These are phyloP conservation scores for Hippotragus niger DNA, from an alignment of 2,113 vertebrate species.

Conservation along the genomic window DNA sequence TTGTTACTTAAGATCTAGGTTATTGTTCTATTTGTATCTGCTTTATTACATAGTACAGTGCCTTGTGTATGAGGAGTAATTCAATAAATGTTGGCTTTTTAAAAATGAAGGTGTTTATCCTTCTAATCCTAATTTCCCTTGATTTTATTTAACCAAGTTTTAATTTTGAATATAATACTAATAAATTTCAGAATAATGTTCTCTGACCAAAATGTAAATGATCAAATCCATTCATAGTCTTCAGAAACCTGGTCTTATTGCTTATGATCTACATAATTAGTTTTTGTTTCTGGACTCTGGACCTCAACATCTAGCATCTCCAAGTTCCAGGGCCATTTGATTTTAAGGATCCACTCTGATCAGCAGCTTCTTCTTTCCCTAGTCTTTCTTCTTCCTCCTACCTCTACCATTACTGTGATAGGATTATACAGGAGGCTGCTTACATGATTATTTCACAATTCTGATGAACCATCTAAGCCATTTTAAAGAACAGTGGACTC, in stretches of 20 bases:
- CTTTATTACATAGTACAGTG: not conserved
- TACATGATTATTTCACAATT: not conserved
- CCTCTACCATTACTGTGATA: not conserved
- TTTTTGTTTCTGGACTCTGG: not conserved
- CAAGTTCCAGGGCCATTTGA: not conserved
- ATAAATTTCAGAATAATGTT: slow-evolving; percentile 33
- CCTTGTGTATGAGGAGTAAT: not conserved
- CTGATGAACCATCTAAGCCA: not conserved
- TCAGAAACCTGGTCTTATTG: not conserved
- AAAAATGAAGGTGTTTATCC: not conserved
- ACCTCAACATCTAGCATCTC: not conserved
- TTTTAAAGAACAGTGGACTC: not conserved
- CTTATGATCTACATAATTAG: not conserved
- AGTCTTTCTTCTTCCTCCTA: not conserved
- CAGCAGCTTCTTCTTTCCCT: not conserved
- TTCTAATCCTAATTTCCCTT: not conserved
- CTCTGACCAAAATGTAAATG: not conserved
- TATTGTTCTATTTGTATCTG: not conserved
- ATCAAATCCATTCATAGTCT: not conserved
- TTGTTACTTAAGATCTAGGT: not conserved
- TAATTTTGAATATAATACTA: not conserved
- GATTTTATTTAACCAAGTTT: slow-evolving; percentile 4
- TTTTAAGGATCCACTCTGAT: not conserved
- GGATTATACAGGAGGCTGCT: not conserved
- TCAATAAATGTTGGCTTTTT: not conserved